Percentiles rank a stretch among this genome's conserved stretches.
Conservation (phyloP, 2,888 invertebrate species). For the Eupithecia centaureata region DNA sequence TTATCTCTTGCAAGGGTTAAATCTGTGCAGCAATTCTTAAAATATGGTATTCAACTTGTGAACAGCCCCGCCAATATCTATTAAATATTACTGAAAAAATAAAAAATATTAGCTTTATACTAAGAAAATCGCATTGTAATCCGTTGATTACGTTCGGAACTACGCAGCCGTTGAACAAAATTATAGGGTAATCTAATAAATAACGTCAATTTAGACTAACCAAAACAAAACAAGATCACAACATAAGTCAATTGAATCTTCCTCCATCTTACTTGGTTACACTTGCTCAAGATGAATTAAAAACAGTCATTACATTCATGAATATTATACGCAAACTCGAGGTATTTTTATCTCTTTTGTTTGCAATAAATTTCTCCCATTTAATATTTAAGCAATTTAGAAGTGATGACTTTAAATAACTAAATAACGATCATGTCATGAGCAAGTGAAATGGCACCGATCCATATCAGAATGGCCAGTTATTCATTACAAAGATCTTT, state of each 20-base stretch:
- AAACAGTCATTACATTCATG: background rate
- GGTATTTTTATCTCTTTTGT: too few species aligned
- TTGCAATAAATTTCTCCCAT: background rate
- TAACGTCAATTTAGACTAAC: too few species aligned
- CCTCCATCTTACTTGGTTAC: conserved; percentile 25
- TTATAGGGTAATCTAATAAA: too few species aligned
- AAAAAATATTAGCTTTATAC: background rate
- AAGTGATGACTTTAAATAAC: background rate
- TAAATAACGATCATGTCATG: conserved; percentile 37
- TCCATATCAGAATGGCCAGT: conserved; percentile 60
- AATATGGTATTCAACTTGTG: background rate
- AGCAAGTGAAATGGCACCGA: conserved; percentile 52
- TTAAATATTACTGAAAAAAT: background rate
- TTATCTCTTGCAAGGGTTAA: too few species aligned
- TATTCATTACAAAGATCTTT: conserved; percentile 70
- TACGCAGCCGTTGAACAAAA: background rate
- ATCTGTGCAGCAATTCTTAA: background rate
- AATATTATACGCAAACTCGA: background rate
- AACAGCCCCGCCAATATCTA: background rate
- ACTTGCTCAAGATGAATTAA: conserved; percentile 28
- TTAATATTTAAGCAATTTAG: background rate
- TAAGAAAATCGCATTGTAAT: background rate
- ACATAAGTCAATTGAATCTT: conserved; percentile 17
- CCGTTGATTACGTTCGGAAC: background rate
- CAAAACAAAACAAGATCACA: conserved; percentile 11